These are phyloP conservation scores for Ellobium chinense DNA, from an alignment of 2,888 invertebrate species.

Conservation along the genomic window DNA sequence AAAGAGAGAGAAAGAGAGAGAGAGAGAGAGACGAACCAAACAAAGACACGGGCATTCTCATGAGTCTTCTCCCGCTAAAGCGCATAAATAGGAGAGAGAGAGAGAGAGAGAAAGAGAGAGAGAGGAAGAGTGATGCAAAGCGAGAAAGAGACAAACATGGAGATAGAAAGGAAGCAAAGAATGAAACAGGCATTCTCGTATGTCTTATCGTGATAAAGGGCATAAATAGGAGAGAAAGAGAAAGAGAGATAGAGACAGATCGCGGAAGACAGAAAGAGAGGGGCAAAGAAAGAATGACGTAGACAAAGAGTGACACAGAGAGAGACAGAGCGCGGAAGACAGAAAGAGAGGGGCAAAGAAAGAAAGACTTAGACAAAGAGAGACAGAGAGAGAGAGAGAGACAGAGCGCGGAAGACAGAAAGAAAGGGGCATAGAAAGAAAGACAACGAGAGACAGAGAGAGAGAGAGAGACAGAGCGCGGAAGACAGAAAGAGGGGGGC, in stretches of 20 bases:
- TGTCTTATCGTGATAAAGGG: no score
- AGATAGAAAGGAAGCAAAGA: not conserved
- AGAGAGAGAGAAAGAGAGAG: slow-evolving; percentile 5
- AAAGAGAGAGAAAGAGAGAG: no score
- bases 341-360: not conserved
- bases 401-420: not conserved
- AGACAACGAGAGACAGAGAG: not conserved
- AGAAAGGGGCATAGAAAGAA: slow-evolving; percentile 4
- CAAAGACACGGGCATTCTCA: no score
- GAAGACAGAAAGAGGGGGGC: not conserved
- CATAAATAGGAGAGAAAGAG: not conserved
- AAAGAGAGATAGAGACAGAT: not conserved
- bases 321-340: not conserved
- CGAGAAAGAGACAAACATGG: not conserved
- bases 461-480: not conserved
- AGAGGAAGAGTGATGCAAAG: slow-evolving; percentile 1
- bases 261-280: not conserved
- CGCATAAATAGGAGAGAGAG: no score
- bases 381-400: not conserved
- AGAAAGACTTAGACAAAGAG: not conserved
- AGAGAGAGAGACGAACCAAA: no score
- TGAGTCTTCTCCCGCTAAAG: no score
- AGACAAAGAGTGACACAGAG: not conserved
- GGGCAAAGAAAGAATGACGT: no score
- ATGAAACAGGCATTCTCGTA: no score